Conservation (phyloP, 2,888 invertebrate species). For the Netelia inedita region DNA sequence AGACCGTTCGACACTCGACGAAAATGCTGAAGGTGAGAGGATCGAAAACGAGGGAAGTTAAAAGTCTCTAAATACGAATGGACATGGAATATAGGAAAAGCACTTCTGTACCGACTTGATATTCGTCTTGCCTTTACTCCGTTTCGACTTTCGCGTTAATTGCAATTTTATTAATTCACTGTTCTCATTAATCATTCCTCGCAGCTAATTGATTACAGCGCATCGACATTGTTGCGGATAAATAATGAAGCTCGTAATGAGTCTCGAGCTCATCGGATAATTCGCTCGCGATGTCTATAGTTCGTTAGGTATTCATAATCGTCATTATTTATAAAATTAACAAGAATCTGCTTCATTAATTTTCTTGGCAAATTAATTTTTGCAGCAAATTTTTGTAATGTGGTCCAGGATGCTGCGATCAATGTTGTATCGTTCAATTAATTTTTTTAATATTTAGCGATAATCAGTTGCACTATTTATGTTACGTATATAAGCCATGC, state of each 20-base stretch:
- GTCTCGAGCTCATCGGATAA: neutral
- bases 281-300: neutral
- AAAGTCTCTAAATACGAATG: neutral
- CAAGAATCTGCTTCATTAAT: too few species aligned
- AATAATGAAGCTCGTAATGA: slow-evolving; percentile 28
- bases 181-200: neutral
- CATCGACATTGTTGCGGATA: neutral
- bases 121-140: neutral
- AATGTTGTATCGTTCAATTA: too few species aligned
- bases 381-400: too few species aligned
- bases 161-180: slow-evolving; percentile 23
- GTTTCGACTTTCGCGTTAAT: neutral
- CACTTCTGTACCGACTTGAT: slow-evolving; percentile 7
- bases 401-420: too few species aligned
- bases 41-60: neutral
- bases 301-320: too few species aligned
- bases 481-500: too few species aligned
- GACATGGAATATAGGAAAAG: neutral
- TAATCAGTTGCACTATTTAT: too few species aligned
- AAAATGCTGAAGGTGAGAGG: neutral
- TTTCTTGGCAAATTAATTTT: too few species aligned
- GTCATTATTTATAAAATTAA: too few species aligned
- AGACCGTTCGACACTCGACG: neutral
- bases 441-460: too few species aligned
- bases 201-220: neutral